Conservation (phyloP, 2,113 vertebrate species). For the Ondatra zibethicus region DNA sequence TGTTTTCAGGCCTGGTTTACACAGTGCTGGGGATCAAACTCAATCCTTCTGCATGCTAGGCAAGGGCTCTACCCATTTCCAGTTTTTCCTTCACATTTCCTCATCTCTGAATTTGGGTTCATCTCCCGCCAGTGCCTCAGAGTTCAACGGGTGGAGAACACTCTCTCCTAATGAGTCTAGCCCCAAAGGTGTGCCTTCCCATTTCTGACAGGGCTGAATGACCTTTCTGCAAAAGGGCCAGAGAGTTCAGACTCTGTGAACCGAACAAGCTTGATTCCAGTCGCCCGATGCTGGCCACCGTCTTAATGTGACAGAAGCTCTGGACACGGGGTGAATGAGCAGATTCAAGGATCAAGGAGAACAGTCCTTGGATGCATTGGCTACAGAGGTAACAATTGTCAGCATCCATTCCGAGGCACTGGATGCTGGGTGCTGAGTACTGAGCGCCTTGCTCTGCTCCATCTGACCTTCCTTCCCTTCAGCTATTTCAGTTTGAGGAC, state of each 20-base stretch:
- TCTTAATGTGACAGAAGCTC: too few relatives aligned
- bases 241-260: not conserved
- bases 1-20: not conserved
- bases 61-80: not conserved
- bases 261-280: not conserved
- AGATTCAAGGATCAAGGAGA: too few relatives aligned
- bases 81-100: not conserved
- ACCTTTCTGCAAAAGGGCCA: not conserved
- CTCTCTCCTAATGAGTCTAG: not conserved
- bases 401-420: not conserved
- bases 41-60: not conserved
- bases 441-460: not conserved
- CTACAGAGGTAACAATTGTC: too few relatives aligned
- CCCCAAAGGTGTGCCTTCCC: not conserved
- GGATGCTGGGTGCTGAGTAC: not conserved
- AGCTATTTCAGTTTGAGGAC: not conserved
- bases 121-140: not conserved
- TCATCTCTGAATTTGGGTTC: not conserved
- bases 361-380: not conserved
- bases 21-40: not conserved
- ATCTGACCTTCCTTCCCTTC: too few relatives aligned
- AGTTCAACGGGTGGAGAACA: too few relatives aligned
- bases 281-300: not conserved
- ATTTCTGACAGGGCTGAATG: not conserved
- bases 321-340: not conserved